A percentile compares a stretch with the other conserved stretches of the same genome.
Conservation (phyloP, 2,797 vertebrate species). For the Myiothlypis chrysogaster region DNA sequence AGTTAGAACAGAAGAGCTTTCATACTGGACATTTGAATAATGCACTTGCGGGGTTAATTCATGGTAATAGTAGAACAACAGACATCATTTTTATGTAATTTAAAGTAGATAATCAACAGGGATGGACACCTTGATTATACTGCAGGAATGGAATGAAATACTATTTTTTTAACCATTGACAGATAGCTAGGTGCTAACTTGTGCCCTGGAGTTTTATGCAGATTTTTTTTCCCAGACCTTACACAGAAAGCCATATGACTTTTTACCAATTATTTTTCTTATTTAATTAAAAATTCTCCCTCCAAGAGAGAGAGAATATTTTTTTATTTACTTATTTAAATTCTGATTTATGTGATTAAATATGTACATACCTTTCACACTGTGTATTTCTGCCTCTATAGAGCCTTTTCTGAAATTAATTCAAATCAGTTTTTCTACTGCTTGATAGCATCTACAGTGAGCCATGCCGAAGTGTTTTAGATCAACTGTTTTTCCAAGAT, state of each 20-base stretch:
- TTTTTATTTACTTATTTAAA: not conserved
- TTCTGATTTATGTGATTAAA: not conserved
- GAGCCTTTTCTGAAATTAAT: not conserved
- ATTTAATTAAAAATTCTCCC: not conserved
- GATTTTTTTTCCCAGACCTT: not conserved
- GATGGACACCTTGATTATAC: not conserved
- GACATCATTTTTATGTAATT: not conserved
- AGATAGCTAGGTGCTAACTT: not conserved
- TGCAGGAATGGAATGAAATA: not conserved
- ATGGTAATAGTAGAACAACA: not conserved
- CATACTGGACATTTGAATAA: not conserved
- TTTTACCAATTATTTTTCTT: not conserved
- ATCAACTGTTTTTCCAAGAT: not conserved
- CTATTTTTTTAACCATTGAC: not conserved
- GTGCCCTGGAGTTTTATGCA: not conserved
- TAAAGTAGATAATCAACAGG: not conserved
- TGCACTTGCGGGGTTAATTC: not conserved
- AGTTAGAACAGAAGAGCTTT: not conserved
- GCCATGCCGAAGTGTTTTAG: too few relatives aligned
- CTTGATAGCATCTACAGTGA: not conserved
- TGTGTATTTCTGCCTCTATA: not conserved
- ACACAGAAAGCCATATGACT: not conserved
- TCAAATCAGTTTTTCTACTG: not conserved
- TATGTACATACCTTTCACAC: not conserved
- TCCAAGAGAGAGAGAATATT: not conserved